These are phyloP conservation scores for Dolichopus griseipennis DNA, from an alignment of 2,888 invertebrate species.

Conservation along the genomic window DNA sequence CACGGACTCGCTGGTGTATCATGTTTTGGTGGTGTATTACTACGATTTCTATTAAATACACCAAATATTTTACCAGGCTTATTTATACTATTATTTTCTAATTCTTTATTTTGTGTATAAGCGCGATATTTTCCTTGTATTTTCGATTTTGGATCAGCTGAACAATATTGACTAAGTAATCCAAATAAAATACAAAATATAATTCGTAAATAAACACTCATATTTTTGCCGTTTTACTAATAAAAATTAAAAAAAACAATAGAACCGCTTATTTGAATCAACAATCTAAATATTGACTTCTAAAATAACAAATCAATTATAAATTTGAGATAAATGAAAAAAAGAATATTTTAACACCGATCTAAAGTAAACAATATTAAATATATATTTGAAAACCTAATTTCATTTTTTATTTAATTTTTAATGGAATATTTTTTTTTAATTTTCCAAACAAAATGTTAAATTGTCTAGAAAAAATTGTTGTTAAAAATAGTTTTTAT, in stretches of 20 bases:
- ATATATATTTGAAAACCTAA: too few species aligned
- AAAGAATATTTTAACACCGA: too few species aligned
- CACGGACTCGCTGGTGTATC: slow-evolving; percentile 50
- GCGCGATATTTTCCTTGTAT: slow-evolving; percentile 39
- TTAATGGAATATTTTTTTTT: background rate
- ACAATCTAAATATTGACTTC: background rate
- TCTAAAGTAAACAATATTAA: too few species aligned
- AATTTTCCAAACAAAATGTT: too few species aligned
- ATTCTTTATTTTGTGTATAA: slow-evolving; percentile 27
- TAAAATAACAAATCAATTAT: too few species aligned
- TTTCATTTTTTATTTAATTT: too few species aligned
- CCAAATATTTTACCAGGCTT: slow-evolving; percentile 51
- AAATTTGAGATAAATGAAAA: too few species aligned
- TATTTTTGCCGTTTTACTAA: background rate
- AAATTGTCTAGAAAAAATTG: too few species aligned
- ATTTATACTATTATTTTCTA: slow-evolving; percentile 28
- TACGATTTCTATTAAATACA: slow-evolving; percentile 55
- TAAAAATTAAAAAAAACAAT: background rate
- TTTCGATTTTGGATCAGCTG: slow-evolving; percentile 16
- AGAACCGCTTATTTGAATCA: too few species aligned
- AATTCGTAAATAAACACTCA: background rate
- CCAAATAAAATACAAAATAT: background rate
- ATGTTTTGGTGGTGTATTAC: slow-evolving; percentile 47
- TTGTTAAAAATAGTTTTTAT: too few species aligned
- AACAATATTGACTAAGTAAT: slow-evolving; percentile 1